phyloP scores from a whole-genome alignment of 1,140 invertebrate genomes.

The Procambarus virginalis region DNA sequence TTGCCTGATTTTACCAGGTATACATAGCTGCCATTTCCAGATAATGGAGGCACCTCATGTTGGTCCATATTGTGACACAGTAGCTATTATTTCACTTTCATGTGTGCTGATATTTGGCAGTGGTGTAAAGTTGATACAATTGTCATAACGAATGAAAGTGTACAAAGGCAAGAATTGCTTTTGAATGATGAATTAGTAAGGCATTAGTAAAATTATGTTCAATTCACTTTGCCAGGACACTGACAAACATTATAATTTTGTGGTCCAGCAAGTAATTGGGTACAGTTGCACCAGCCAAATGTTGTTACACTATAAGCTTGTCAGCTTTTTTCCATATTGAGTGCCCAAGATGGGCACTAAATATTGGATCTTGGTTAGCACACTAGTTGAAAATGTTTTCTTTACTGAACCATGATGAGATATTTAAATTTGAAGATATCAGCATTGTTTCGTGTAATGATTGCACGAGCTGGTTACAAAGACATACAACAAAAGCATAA shows the following conservation, averaged over 20 bases:
- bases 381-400: too few species aligned
- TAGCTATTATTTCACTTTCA: conserved; percentile 17
- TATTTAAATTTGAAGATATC: too few species aligned
- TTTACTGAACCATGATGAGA: too few species aligned
- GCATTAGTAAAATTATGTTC: neutral
- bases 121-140: conserved; percentile 9
- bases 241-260: neutral
- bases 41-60: conserved; percentile 20
- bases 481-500: too few species aligned
- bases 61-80: conserved; percentile 47
- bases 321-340: neutral
- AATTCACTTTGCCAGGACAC: neutral
- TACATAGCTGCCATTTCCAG: conserved; percentile 11
- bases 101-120: conserved; percentile 51
- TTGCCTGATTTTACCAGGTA: conserved; percentile 30
- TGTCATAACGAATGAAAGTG: conserved; percentile 6
- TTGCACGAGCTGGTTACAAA: neutral
- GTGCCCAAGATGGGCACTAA: neutral
- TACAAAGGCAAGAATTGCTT: neutral
- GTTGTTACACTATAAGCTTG: neutral
- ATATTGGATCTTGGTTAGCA: neutral
- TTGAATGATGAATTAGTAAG: neutral
- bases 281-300: neutral
- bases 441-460: neutral
- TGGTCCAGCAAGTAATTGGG: neutral